phyloP scores from a whole-genome alignment of 1,140 invertebrate species.

The Platorchestia sp. region DNA sequence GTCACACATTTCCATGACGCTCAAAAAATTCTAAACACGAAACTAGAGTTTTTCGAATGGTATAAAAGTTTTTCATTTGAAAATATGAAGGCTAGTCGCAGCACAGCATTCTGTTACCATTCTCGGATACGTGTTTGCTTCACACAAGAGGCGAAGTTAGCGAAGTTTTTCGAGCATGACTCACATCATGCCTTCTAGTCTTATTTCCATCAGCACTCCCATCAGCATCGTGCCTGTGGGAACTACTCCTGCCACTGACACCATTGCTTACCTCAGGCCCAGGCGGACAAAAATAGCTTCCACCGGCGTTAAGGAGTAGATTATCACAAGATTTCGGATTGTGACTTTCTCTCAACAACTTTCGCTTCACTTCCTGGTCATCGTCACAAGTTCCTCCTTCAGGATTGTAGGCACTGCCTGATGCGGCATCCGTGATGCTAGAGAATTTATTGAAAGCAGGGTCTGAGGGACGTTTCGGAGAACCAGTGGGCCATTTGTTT shows the following conservation, averaged over 20 bases:
- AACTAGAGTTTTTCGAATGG: neutral
- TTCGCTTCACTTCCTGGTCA: neutral
- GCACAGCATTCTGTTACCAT: neutral
- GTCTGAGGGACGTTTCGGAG: conserved; percentile 40
- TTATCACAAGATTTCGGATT: conserved; percentile 34
- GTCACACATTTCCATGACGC: neutral
- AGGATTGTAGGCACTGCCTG: neutral
- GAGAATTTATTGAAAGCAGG: conserved; percentile 25
- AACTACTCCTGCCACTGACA: conserved; percentile 11
- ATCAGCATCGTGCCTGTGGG: neutral
- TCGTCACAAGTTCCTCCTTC: neutral
- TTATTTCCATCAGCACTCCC: neutral
- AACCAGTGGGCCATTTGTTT: conserved; percentile 45
- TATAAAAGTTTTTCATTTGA: conserved; percentile 9
- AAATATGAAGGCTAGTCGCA: conserved; percentile 34
- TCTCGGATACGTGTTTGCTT: neutral
- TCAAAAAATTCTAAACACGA: neutral
- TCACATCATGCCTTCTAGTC: neutral
- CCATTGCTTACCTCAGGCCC: neutral
- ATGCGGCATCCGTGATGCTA: conserved; percentile 31
- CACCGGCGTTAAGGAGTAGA: neutral
- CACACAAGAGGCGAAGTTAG: conserved; percentile 29
- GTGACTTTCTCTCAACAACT: conserved; percentile 16
- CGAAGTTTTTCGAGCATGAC: conserved; percentile 18
- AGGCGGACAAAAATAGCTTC: neutral